Evolutionary conservation across 2,888 invertebrate genomes (phyloP).

Genomic region (Pyrrhosoma nymphula): DNA sequence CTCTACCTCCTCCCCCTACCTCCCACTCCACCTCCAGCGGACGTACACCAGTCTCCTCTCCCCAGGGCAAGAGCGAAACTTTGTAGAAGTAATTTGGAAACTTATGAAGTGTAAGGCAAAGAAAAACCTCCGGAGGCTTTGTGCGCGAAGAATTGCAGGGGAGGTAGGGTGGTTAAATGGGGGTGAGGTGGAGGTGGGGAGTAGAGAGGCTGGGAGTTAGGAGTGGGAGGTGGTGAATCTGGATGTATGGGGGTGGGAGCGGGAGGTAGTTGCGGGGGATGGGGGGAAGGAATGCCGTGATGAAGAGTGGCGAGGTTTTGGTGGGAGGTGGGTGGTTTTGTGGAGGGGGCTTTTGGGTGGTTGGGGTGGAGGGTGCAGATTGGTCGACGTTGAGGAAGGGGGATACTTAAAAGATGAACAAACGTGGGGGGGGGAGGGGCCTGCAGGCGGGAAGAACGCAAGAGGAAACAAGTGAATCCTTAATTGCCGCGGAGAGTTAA

Average conservation of each 20-base stretch:
- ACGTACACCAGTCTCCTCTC: constrained; percentile 25
- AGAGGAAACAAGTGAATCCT: constrained; percentile 16
- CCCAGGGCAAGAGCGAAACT: constrained; percentile 52
- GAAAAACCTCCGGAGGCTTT: constrained; percentile 54
- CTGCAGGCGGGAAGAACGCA: neutral
- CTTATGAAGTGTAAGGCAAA: constrained; percentile 63
- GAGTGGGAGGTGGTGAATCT: neutral
- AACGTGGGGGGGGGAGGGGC: neutral
- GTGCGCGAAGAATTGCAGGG: constrained; percentile 50
- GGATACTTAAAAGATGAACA: neutral
- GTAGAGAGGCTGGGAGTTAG: neutral
- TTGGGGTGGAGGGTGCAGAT: neutral
- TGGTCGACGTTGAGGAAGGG: neutral
- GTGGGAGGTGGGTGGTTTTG: neutral
- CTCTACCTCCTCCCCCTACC: neutral
- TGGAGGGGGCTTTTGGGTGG: neutral
- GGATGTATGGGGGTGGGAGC: neutral
- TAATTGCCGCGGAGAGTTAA: neutral
- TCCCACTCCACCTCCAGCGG: neutral
- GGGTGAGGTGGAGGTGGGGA: too few relatives aligned
- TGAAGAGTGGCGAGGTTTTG: neutral
- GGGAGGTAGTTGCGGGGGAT: neutral
- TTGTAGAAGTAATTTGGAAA: constrained; percentile 66
- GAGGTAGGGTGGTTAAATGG: neutral
- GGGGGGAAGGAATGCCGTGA: neutral